Evolutionary conservation across 1,140 invertebrate species (phyloP), one percentile per base, ranked within the genome.

Genomic region (Drosophila kanapiae): DNA sequence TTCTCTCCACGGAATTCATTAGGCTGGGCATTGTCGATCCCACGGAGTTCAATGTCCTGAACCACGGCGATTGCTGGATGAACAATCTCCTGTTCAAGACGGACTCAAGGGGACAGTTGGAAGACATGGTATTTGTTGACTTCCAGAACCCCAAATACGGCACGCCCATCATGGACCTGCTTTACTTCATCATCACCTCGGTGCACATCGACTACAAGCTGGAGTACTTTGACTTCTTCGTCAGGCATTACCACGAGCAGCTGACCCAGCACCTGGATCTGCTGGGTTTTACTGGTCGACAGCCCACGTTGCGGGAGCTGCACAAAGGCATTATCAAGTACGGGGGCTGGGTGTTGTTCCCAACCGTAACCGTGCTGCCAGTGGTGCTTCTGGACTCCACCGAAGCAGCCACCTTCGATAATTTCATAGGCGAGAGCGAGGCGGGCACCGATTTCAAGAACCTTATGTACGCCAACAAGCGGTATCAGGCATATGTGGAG

Each of bases 1-100:
- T 6, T 1, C 48, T 70, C 0, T 23, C 48, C 4, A 6, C 35
- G 0, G 56, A 72, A 2, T 75, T 80, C 16, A 8, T 65, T 1
- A 14, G 51, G 9, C 7, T 78, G 0, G 49, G 42, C 9, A 16
- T 63, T 1, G 27, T 45, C 0, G 59, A 94, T 27, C 69, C 91
- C 1, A 90, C 93, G 14, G 93, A 94, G 33, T 95, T 95, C 58
- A 94, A 94, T 75, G 95, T 95, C 0, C 88, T 96, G 3, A 94
- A 94, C 72, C 95, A 96, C 61, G 95, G 95, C 6, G 95, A 96
- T 82, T 93, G 93, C 23, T 96, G 95, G 95, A 90, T 94, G 0
- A 96, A 95, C 77, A 96, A 96, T 80, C 94, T 96, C 79, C 82
- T 96, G 40, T 96, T 96, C 62, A 91, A 93, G 51, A 80, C 92